A percentile compares a stretch with the other conserved stretches of the same genome.
phyloP scores from a whole-genome alignment of 2,888 invertebrate genomes.

The Oligia strigilis region DNA sequence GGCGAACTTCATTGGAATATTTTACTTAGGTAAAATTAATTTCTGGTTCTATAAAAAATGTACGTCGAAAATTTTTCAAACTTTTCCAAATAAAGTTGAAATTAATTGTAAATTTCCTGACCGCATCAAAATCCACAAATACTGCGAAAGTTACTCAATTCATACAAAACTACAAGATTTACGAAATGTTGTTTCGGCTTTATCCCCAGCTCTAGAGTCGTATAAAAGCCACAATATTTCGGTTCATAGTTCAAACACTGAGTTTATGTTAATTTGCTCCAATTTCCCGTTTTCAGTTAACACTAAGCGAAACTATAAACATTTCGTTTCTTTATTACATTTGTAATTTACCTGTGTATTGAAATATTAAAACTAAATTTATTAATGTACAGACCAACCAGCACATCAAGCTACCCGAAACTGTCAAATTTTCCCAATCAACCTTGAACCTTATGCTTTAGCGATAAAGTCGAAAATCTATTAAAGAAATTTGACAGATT shows the following conservation, averaged over 20 bases:
- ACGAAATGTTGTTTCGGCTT: slow-evolving; percentile 5
- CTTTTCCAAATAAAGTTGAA: neutral
- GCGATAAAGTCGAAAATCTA: too few relatives aligned
- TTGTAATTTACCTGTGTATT: neutral
- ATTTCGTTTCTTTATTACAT: slow-evolving; percentile 19
- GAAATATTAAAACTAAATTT: neutral
- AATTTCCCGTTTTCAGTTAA: slow-evolving; percentile 35
- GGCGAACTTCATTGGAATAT: neutral
- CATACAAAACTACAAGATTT: slow-evolving; percentile 15
- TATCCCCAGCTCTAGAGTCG: neutral
- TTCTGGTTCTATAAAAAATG: too few relatives aligned
- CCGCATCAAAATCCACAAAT: neutral
- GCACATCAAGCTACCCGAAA: too few relatives aligned
- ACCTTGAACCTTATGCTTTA: too few relatives aligned
- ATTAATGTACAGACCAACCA: too few relatives aligned
- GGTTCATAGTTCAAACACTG: slow-evolving; percentile 37
- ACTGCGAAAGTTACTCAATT: neutral
- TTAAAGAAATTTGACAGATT: too few relatives aligned
- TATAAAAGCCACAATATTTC: slow-evolving; percentile 25
- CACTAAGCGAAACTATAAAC: slow-evolving; percentile 10
- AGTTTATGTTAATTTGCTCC: slow-evolving; percentile 39
- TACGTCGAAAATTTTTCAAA: neutral
- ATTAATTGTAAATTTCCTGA: neutral
- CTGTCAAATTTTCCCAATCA: too few relatives aligned
- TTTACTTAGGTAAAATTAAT: neutral